phyloP scores from a whole-genome alignment of 2,888 invertebrate species.

The Athalia rosae region DNA sequence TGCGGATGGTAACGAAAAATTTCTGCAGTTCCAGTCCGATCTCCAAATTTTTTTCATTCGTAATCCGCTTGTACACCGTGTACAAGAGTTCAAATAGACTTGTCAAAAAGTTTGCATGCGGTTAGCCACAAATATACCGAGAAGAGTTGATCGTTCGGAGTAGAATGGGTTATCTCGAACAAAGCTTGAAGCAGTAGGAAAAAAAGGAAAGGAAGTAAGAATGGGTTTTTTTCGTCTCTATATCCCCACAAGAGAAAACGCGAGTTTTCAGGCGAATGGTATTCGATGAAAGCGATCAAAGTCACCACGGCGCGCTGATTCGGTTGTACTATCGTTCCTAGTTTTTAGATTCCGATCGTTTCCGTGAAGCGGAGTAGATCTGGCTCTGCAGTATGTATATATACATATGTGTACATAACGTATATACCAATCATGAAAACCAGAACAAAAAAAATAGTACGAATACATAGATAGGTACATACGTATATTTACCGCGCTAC shows the following conservation, averaged over 20 bases:
- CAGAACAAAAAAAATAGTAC: no score
- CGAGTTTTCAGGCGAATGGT: constrained; percentile 6
- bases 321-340: background rate
- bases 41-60: no score
- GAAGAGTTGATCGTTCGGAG: background rate
- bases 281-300: constrained; percentile 29
- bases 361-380: background rate
- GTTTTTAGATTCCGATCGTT: background rate
- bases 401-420: no score
- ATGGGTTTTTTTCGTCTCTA: no score
- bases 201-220: no score
- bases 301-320: constrained; percentile 19
- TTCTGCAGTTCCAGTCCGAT: no score
- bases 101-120: background rate
- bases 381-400: no score
- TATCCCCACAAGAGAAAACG: background rate
- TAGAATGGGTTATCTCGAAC: constrained; percentile 18
- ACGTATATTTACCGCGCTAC: no score
- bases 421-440: no score
- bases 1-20: no score
- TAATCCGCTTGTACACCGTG: no score
- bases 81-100: background rate
- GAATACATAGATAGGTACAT: no score
- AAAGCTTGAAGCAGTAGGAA: background rate
- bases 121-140: background rate